Conservation (phyloP, 2,113 vertebrate species). For the Tautogolabrus adspersus region DNA sequence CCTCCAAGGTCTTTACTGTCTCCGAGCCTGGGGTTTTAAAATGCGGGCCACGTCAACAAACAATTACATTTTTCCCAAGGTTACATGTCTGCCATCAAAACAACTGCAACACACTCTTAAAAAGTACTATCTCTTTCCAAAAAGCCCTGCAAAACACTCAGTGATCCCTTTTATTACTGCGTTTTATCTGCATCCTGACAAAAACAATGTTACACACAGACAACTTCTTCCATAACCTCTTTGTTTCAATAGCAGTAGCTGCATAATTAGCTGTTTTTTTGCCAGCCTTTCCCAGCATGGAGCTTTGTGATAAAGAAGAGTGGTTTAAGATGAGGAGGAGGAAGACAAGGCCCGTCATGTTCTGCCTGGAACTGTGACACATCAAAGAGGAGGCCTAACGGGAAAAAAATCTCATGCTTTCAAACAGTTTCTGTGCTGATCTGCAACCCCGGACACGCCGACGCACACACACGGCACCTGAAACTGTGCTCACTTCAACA, state of each 20-base stretch:
- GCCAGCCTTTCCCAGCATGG: conserved; percentile 7
- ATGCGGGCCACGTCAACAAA: conserved; percentile 49
- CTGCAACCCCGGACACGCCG: conserved; percentile 34
- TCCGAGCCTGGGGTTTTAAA: conserved; percentile 46
- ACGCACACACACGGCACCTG: neutral
- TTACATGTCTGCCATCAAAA: conserved; percentile 44
- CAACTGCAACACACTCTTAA: conserved; percentile 37
- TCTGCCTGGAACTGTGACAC: conserved; percentile 63
- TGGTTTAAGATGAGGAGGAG: conserved; percentile 39
- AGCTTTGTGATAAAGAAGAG: conserved; percentile 48
- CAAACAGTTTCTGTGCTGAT: conserved; percentile 47
- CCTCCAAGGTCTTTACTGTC: conserved; percentile 57
- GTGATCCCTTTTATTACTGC: conserved; percentile 26
- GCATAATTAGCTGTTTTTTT: conserved; percentile 50
- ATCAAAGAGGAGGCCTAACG: conserved; percentile 63
- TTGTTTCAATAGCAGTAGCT: conserved; percentile 39
- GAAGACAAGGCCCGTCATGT: conserved; percentile 72
- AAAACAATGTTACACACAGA: conserved; percentile 19
- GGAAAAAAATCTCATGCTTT: neutral
- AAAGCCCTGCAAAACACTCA: neutral
- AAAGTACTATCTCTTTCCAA: conserved; percentile 22
- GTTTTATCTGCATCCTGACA: conserved; percentile 23
- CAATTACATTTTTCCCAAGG: conserved; percentile 61
- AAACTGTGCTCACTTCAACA: conserved; percentile 13
- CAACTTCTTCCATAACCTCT: conserved; percentile 33